Conservation (phyloP, 2,113 vertebrate genomes). For the Camelus bactrianus region DNA sequence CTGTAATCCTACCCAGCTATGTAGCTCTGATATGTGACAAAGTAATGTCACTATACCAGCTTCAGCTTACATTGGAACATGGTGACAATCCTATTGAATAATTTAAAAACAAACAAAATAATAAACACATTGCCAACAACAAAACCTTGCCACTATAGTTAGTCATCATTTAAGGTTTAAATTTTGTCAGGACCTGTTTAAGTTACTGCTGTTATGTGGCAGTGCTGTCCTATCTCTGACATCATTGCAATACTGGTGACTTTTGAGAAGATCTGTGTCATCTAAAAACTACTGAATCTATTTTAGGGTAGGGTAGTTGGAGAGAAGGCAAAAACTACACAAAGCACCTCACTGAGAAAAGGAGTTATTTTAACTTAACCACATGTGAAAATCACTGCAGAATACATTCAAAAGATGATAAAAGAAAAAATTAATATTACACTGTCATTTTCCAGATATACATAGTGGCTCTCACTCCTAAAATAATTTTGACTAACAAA, state of each 20-base stretch:
- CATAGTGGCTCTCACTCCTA: not conserved
- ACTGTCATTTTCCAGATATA: not conserved
- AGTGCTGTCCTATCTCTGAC: not conserved
- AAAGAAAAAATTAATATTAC: not conserved
- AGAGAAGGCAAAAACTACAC: not conserved
- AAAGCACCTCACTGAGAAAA: not conserved
- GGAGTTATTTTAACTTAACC: not conserved
- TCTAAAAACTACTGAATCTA: not conserved
- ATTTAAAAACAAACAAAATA: not conserved
- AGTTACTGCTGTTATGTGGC: not conserved
- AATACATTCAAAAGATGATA: not conserved
- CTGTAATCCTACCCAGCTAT: not conserved
- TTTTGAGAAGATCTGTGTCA: not conserved
- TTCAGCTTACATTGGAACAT: not conserved
- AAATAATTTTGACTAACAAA: not conserved
- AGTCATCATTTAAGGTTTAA: not conserved
- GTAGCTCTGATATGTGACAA: not conserved
- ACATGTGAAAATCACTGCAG: not conserved
- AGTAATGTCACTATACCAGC: not conserved
- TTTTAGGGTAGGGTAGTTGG: not conserved
- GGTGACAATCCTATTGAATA: not conserved
- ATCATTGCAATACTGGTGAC: not conserved
- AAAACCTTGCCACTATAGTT: not conserved
- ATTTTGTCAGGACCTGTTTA: not conserved
- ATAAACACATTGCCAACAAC: not conserved